Evolutionary conservation across 1,140 invertebrate genomes (phyloP), one percentile per base, ranked within the genome.

Genomic region (Orius insidiosus): DNA sequence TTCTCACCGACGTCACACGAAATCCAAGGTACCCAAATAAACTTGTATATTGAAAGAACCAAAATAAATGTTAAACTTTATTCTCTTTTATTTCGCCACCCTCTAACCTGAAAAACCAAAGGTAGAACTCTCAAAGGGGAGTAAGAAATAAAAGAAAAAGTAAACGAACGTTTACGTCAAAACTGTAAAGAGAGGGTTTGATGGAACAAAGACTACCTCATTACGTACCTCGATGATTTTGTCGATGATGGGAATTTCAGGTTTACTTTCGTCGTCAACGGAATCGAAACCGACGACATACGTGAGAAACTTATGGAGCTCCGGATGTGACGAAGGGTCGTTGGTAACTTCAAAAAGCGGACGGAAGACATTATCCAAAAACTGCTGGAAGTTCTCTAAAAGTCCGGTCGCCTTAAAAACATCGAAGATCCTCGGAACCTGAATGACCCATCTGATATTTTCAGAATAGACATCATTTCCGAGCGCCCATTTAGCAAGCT

Each of bases 251-350:
- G 92, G 83, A 68, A 94, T 88, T 65, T 98, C 95, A 1, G 94
- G 88, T 68, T 99, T 99, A 19, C 90, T 95, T 66, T 99, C 96
- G 62, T 99, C 96, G 59, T 99, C 96, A 3, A 99, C 95, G 5
- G 92, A 97, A 70, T 99, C 95, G 63, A 99, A 92, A 8, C 93
- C 95, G 47, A 92, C 80, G 3, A 85, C 80, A 64, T 83, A 76
- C 61, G 81, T 74, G 2, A 94, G 68, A 59, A 98, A 98, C 54
- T 78, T 78, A 66, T 96, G 87, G 16, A 99, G 66, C 51, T 97
- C 85, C 5, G 93, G 86, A 67, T 99, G 92, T 52, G 76, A 75
- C 45, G 72, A 76, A 1, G 95, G 93, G 61, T 94, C 76, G 53
- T 88, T 90, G 4, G 96, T 97, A 2, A 79, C 88, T 68, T 95